Base-by-base conservation (phyloP, 1,140 invertebrate genomes). In the Luehdorfia chinensis region DNA sequence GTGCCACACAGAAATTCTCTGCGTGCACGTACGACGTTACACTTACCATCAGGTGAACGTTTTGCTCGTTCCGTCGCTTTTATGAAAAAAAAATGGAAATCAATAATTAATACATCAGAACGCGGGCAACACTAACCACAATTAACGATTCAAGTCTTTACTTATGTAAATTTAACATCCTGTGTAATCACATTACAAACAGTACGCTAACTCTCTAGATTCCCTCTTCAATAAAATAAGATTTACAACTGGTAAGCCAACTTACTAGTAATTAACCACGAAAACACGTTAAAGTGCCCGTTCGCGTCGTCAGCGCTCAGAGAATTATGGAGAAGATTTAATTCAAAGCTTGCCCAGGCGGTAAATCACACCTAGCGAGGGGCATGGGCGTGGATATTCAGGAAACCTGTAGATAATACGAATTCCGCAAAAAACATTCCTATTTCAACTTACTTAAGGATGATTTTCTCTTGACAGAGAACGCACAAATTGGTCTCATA, bases 301-400 rank as follows among this genome's bases (percentile, higher is more conserved):
- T 50, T 47, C 57, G 53, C 56, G 58, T 63, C 55, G 49, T 36
- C 59, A 60, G 56, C 51, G 52, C 55, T 53, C 53, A 36, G 63
- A 53, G 54, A 60, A 64, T 66, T 61, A 68, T 72, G 56, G 61
- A 47, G 50, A 50, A 51, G 51, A 66, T 61, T 64, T 56, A 63
- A 67, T 69, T 63, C 61, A 56, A 59, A 54, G 52, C 56, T 47
- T 51, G 58, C 48, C 50, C 46, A 55, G 61, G 59, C 45, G 50
- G 50, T 70, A 65, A 67, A 70, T 65, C 59, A 69, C 66, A 70
- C 57, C 66, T 68, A 65, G 55, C n/a, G 51, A 52, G 46, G 45
- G 18, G 34, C 15, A 12, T 11, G 23, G 8, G 23, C 25, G 1
- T 16, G 21, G 21, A 28, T 28, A 28, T 9, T 28, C 50, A 53